Evolutionary conservation across 2,113 vertebrate species (phyloP), one percentile per base, ranked within the genome.

Genomic region (Prionailurus bengalensis): DNA sequence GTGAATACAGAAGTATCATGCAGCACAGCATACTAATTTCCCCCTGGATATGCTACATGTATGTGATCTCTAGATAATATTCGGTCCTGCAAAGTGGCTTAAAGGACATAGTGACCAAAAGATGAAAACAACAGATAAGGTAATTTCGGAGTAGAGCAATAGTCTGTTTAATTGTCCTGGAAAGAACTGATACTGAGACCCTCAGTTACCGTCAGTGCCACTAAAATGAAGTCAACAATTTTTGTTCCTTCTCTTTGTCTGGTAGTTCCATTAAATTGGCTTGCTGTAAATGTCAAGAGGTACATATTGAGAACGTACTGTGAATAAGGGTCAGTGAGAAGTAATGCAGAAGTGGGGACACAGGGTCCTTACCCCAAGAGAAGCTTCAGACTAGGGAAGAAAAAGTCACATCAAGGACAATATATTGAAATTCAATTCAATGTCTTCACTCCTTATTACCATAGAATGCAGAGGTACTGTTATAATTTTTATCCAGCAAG

Each of bases 151-250:
- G 48, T 61, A 88, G 21, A 87, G 39, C 55, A 80, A 42, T 17
- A 48, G 31, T 88, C 80, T 92, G 25, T 80, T 79, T 94, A 87
- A 94, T 76, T 97, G 21, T 86, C 73, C 71, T 53, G 11, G 19
- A 55, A 45, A 78, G 73, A 89, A 81, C 81, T 23, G 68, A 85
- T 82, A 66, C 0, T 1, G 21, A 84, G 61, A 81, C 13, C 31
- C 70, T 88, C 11, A 3, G 0, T 83, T 70, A 27, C 96, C 88
- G 27, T 53, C 95, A 88, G 90, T 65, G 76, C 97, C 96, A 66
- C 68, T 97, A 55, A 58, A 95, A 95, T 51, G 48, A 90, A 95
- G 96, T 95, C 91, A 94, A 55, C 65, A 8, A 66, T 51, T 36
- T 95, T 93, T 83, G 58, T 89, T 92, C 95, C 91, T 90, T 68